Base-by-base conservation (phyloP, 2,113 vertebrate species). In the Mohoua ochrocephala region DNA sequence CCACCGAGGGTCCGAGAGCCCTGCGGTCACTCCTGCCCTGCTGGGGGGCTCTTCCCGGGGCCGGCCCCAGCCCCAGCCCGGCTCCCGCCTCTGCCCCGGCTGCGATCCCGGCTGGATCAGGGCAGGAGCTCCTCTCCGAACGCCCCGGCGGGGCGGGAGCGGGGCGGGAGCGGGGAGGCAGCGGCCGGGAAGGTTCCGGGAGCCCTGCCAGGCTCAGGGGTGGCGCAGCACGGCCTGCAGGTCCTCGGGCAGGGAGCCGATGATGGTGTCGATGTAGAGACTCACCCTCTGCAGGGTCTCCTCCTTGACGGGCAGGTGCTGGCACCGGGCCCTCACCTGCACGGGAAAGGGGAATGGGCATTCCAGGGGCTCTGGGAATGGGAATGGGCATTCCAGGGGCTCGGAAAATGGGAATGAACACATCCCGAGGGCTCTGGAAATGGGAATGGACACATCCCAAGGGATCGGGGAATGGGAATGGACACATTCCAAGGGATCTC, bases 251-350 rank as follows among this genome's bases (percentile, higher is more conserved):
- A 99, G 96, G 3, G 98, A 98, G 67, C 93, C 45, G 6, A 99
- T 96, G 81, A 98, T 61, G 17, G 95, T 98, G 47, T 97, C 80
- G 2, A 99, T 97, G 70, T 98, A 98, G 8, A 94, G 78, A 15
- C 96, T 93, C 44, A 99, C 97, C 28, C 96, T 97, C 44, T 97
- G 96, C 56, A 99, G 84, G 0, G 98, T 98, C 2, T 98, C 98
- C 26, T 98, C 98, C 92, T 98, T 99, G 78, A 99, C 97, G 0
- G 98, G 98, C 63, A 99, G 98, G 92, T 98, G 98, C 84, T 98
- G 98, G 79, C 97, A 95, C 21, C 97, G 96, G 21, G 99, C 99
- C 93, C 97, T 98, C 4, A 91, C 94, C 99, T 99, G 54, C 19
- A 6, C 4, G 67, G 31, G 8, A 22, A 44, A 26, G 2, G 35